Conservation (phyloP, 1,140 invertebrate species). For the Cotesia typhae region DNA sequence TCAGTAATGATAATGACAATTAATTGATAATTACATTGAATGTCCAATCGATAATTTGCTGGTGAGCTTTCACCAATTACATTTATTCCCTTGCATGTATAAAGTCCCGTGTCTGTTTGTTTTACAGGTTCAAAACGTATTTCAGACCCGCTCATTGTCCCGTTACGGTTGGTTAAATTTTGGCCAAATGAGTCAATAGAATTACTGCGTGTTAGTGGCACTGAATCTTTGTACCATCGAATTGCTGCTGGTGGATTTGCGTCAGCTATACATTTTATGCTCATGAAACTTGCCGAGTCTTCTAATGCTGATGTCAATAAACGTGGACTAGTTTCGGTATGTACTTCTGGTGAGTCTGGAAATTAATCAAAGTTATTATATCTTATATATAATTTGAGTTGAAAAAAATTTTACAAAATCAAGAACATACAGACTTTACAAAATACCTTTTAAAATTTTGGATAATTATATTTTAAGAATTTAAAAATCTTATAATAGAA, state of each 20-base stretch:
- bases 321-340: conserved; percentile 56
- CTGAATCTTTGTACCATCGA: conserved; percentile 75
- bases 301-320: conserved; percentile 50
- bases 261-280: conserved; percentile 81
- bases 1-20: no score
- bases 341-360: conserved; percentile 60
- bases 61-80: conserved; percentile 80
- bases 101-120: conserved; percentile 75
- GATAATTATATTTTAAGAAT: no score
- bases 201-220: conserved; percentile 40
- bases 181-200: conserved; percentile 38
- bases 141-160: conserved; percentile 64
- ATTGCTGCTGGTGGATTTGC: conserved; percentile 86
- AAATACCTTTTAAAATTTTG: no score
- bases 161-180: conserved; percentile 47
- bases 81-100: conserved; percentile 85
- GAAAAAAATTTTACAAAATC: no score
- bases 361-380: conserved; percentile 22
- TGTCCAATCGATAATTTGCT: conserved; percentile 81
- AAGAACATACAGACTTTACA: no score
- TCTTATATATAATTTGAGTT: background rate
- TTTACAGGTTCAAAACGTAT: conserved; percentile 76
- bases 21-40: conserved; percentile 80
- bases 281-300: conserved; percentile 69
- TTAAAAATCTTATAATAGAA: no score